Evolutionary conservation across 2,888 invertebrate genomes (phyloP), one percentile per base, ranked within the genome.

Genomic region (Ennomos fuscantarius): DNA sequence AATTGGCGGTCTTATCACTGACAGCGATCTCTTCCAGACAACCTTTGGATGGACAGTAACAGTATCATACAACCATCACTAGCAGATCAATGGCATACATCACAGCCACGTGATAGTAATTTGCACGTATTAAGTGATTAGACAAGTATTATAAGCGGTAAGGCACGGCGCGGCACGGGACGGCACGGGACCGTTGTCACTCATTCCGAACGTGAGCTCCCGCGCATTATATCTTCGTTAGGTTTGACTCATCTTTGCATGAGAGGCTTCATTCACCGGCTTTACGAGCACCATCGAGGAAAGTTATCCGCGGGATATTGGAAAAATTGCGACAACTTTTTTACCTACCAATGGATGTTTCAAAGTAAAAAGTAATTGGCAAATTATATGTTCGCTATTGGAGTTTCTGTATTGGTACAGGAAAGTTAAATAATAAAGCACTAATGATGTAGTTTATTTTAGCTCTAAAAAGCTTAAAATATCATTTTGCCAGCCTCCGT

Each of bases 201-300:
- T 54, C 54, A 54, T 32, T 46, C 41, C 46, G 32, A 39, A 42
- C 48, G 49, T 40, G 55, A 49, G 49, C 50, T 34, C 32, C 12
- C 47, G 31, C 24, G 40, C 55, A 55, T 55, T 55, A 55, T 40
- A 55, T 55, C 45, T 34, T 55, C 55, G 55, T 55, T 55, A 55
- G 49, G 32, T 45, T 50, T 45, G 44, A 48, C 50, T 50, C 49
- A 49, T 55, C 45, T 55, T 49, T 40, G 40, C 34, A 35, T 43
- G 44, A 55, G 46, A 46, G n/a, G 35, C 49, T 31, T 31, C 45
- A 35, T 50, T 50, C 32, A 44, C 45, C 13, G 55, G 50, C 50
- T 55, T 55, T 50, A 50, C 49, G 55, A 49, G 55, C 34, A 39
- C 10, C 49, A 45, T 55, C 55, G 41, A 45, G 45, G 44, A 54